These are phyloP conservation scores for Nettapus auritus DNA, from an alignment of 2,113 vertebrate genomes.

Conservation along the genomic window DNA sequence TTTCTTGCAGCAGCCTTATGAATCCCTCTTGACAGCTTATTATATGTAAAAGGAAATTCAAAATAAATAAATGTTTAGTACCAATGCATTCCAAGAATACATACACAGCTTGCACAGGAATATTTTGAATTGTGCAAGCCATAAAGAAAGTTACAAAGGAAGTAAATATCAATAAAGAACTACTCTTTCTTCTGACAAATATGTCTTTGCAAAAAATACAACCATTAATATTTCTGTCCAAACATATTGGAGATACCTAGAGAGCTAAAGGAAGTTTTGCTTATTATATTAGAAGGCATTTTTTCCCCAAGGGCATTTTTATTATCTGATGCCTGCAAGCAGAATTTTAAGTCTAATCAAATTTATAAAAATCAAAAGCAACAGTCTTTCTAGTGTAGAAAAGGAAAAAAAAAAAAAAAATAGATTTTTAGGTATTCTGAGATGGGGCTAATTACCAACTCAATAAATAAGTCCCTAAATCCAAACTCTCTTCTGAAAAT, in stretches of 20 bases:
- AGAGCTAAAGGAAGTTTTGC: background rate
- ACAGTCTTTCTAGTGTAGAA: background rate
- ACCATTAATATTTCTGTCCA: background rate
- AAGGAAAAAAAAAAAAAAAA: background rate
- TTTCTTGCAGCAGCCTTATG: background rate
- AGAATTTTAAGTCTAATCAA: background rate
- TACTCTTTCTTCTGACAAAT: background rate
- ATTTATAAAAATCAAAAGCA: background rate
- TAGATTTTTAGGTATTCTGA: background rate
- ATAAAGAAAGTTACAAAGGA: background rate
- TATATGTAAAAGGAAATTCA: slow-evolving; percentile 32
- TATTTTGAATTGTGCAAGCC: background rate
- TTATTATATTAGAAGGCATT: background rate
- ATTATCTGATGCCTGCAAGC: background rate
- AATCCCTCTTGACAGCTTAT: background rate
- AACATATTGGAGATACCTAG: background rate
- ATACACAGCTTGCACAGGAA: background rate
- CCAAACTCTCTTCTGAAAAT: background rate
- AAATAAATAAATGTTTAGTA: slow-evolving; percentile 52
- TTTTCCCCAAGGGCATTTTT: background rate
- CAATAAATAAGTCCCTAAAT: background rate
- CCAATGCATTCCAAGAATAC: slow-evolving; percentile 13
- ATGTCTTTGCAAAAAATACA: background rate
- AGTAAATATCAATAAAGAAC: slow-evolving; percentile 4
- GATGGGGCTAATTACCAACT: background rate